Conservation (phyloP, 2,797 vertebrate genomes). For the Molothrus aeneus region DNA sequence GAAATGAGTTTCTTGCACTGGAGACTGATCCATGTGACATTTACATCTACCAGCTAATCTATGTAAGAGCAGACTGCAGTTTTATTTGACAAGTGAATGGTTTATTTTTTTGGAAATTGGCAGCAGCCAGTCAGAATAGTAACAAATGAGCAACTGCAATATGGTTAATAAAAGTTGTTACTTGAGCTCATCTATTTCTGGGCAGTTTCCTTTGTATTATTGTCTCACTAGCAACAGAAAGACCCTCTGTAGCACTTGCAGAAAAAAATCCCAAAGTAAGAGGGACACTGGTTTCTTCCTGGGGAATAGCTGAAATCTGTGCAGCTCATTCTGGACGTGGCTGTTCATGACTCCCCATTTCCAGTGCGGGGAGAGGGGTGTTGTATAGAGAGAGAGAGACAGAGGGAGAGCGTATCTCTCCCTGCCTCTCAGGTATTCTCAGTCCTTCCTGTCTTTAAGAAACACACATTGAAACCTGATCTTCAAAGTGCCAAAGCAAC, state of each 20-base stretch:
- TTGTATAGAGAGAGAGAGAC: neutral
- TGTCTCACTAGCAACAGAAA: neutral
- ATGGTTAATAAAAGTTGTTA: neutral
- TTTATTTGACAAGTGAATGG: neutral
- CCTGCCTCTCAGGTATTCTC: neutral
- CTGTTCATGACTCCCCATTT: neutral
- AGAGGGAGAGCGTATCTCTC: neutral
- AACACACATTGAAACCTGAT: neutral
- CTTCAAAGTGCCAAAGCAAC: neutral
- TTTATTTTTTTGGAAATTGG: neutral
- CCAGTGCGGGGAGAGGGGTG: accelerated
- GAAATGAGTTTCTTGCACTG: neutral
- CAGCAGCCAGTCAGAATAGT: neutral
- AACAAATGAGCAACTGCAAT: neutral
- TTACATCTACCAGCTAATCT: neutral
- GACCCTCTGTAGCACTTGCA: accelerated
- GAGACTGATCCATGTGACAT: neutral
- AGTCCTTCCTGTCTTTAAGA: neutral
- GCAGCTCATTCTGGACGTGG: neutral
- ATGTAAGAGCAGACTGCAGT: neutral
- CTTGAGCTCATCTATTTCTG: neutral
- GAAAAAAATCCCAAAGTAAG: neutral
- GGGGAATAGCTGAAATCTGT: neutral
- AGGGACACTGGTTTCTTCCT: neutral
- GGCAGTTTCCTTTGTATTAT: neutral